Percentiles rank a stretch among this genome's conserved stretches.
These are phyloP conservation scores for Trypoxylon attenuatum DNA, from an alignment of 2,888 invertebrate species.

Conservation along the genomic window DNA sequence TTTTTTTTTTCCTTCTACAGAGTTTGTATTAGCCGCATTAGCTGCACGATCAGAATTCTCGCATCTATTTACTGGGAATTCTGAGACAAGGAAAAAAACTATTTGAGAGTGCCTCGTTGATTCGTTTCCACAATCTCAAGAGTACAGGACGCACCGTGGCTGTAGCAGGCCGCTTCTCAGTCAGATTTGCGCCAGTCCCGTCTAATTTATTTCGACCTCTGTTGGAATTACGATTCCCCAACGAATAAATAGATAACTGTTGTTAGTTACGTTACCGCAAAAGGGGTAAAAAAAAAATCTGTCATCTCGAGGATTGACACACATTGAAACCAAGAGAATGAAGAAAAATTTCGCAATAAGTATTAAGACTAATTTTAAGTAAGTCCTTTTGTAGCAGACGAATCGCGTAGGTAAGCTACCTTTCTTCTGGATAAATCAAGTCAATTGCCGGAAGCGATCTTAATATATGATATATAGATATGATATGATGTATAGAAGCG, in stretches of 20 bases:
- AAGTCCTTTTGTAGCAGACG: not conserved
- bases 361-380: not conserved
- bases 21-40: conserved; percentile 78
- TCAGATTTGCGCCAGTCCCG: conserved; percentile 60
- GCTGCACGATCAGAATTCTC: conserved; percentile 79
- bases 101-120: conserved; percentile 70
- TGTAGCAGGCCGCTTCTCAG: conserved; percentile 61
- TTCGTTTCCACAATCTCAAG: conserved; percentile 56
- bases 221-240: conserved; percentile 22
- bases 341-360: conserved; percentile 8
- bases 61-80: conserved; percentile 75
- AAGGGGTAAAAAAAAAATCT: conserved; percentile 27
- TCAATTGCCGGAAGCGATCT: not conserved
- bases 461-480: too few species aligned
- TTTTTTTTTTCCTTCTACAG: conserved; percentile 72
- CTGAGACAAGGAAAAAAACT: conserved; percentile 65
- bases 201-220: conserved; percentile 44
- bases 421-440: conserved; percentile 7
- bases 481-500: too few species aligned
- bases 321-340: too few species aligned
- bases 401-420: conserved; percentile 1
- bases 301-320: too few species aligned
- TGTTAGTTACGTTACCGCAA: conserved; percentile 31
- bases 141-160: conserved; percentile 55
- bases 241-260: conserved; percentile 32